Conservation (phyloP, 2,113 vertebrate species). For the Centropus bengalensis region DNA sequence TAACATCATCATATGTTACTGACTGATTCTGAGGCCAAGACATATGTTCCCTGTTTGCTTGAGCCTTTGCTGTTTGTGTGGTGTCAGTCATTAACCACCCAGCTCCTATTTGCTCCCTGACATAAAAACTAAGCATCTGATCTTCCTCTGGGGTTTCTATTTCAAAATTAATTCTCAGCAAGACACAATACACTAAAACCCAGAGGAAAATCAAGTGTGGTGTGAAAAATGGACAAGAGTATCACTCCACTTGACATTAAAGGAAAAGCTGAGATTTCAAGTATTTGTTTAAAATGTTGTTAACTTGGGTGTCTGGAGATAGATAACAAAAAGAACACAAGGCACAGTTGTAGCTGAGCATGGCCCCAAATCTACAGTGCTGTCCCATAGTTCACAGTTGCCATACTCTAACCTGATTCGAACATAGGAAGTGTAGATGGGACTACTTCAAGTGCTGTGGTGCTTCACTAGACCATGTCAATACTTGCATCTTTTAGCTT, state of each 20-base stretch:
- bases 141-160: not conserved
- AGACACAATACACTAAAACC: not conserved
- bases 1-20: not conserved
- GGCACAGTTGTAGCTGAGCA: not conserved
- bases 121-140: not conserved
- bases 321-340: not conserved
- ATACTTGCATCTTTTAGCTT: not conserved
- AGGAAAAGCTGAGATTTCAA: not conserved
- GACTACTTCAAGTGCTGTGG: rapidly evolving
- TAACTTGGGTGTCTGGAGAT: not conserved
- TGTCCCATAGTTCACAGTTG: not conserved
- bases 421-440: not conserved
- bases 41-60: not conserved
- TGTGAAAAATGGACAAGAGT: not conserved
- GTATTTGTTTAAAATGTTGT: not conserved
- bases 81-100: not conserved
- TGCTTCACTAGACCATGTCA: not conserved
- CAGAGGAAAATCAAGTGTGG: not conserved
- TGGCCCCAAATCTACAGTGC: not conserved
- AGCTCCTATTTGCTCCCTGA: not conserved
- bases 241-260: not conserved
- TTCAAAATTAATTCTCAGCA: not conserved
- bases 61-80: not conserved
- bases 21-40: not conserved
- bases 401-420: not conserved